These are phyloP conservation scores for Sitobion miscanthi DNA, from an alignment of 1,140 invertebrate species.

Conservation along the genomic window DNA sequence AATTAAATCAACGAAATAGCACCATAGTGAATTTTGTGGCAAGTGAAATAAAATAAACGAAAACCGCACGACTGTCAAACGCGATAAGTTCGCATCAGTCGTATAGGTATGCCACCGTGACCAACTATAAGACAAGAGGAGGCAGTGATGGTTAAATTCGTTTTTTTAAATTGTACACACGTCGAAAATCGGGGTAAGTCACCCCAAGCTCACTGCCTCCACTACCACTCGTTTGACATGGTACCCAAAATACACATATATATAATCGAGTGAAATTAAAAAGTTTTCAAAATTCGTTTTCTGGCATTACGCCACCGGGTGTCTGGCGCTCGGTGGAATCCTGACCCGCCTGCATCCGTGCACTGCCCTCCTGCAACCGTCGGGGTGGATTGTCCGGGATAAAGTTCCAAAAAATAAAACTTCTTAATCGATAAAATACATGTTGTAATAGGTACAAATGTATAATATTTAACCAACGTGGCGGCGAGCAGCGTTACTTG, in stretches of 20 bases:
- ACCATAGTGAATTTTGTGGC: neutral
- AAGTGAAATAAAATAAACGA: neutral
- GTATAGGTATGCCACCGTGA: too few relatives aligned
- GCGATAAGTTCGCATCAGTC: neutral
- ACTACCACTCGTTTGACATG: too few relatives aligned
- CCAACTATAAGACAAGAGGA: neutral
- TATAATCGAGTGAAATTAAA: neutral
- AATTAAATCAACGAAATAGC: neutral
- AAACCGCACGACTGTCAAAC: neutral
- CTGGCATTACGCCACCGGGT: neutral
- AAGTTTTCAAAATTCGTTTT: slow-evolving; percentile 29
- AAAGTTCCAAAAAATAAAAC: neutral
- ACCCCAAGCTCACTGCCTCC: too few relatives aligned
- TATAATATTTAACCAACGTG: too few relatives aligned
- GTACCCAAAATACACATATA: neutral
- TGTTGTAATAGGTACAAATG: neutral
- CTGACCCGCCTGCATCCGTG: neutral
- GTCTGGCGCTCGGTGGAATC: neutral
- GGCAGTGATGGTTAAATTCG: neutral
- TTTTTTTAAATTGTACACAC: neutral
- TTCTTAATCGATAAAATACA: neutral
- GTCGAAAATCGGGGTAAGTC: neutral
- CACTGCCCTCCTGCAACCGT: neutral
- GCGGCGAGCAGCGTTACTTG: neutral
- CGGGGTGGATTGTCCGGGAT: too few relatives aligned